These are phyloP conservation scores for Empidonax alnorum DNA, from an alignment of 2,113 vertebrate genomes.

Conservation along the genomic window DNA sequence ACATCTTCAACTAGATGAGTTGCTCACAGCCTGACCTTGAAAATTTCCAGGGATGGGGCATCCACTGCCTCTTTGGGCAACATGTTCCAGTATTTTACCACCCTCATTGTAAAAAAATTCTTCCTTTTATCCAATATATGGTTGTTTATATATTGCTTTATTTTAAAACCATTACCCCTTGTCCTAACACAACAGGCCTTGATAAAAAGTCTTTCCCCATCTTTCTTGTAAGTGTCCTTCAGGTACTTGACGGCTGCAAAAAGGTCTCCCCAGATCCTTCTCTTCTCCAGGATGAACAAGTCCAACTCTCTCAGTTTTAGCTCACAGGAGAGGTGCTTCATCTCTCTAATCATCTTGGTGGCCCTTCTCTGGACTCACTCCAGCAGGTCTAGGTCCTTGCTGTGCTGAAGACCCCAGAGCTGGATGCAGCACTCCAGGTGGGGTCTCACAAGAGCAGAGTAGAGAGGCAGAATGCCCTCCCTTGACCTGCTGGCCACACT, in stretches of 20 bases:
- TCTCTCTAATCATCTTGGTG: background rate
- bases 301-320: background rate
- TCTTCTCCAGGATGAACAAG: background rate
- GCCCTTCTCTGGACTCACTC: background rate
- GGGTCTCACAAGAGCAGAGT: background rate
- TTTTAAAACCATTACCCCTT: background rate
- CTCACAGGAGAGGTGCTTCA: background rate
- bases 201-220: background rate
- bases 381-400: accelerated
- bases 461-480: background rate
- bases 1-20: background rate
- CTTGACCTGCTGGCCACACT: background rate
- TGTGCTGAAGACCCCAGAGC: background rate
- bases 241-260: background rate
- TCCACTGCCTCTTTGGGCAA: background rate
- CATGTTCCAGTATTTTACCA: background rate
- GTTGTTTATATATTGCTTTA: too few species aligned
- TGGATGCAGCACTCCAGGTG: background rate
- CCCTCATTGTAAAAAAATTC: background rate
- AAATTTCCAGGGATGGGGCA: background rate
- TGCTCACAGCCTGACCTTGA: background rate
- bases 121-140: background rate
- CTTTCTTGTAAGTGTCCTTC: background rate
- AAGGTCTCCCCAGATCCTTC: background rate
- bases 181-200: background rate